These are phyloP conservation scores for Myotis davidii DNA, from an alignment of 2,113 vertebrate species.

Conservation along the genomic window DNA sequence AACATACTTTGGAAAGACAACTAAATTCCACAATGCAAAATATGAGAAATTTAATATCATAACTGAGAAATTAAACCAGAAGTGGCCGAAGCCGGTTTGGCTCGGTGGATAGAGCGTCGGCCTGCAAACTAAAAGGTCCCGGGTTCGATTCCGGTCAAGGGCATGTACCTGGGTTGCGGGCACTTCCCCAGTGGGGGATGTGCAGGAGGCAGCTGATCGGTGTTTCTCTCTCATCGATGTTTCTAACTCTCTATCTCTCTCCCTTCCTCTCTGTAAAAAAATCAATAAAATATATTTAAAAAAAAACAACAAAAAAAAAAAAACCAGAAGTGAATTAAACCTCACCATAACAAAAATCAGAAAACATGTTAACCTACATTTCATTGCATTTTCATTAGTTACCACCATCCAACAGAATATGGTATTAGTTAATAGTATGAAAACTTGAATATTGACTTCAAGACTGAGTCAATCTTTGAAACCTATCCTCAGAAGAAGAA, in stretches of 20 bases:
- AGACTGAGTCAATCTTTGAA: background rate
- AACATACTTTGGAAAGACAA: conserved; percentile 14
- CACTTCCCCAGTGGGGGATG: too few species aligned
- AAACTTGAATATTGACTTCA: conserved; percentile 1
- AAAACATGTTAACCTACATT: conserved; percentile 1
- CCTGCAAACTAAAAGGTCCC: too few species aligned
- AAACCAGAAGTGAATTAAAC: conserved; percentile 27
- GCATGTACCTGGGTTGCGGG: too few species aligned
- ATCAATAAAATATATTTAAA: too few species aligned
- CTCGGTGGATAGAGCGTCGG: too few species aligned
- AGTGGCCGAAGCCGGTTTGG: too few species aligned
- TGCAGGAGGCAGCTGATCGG: too few species aligned
- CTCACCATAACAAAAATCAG: background rate
- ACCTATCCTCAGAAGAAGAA: background rate
- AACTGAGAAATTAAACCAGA: conserved; percentile 40
- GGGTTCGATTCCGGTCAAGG: too few species aligned
- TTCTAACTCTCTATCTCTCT: too few species aligned
- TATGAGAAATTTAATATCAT: background rate
- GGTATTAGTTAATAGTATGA: background rate
- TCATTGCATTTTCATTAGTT: background rate
- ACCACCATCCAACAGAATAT: background rate
- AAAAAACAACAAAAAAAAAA: too few species aligned
- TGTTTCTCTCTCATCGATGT: too few species aligned
- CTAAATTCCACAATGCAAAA: conserved; percentile 27
- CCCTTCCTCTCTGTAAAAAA: too few species aligned